Evolutionary conservation across 2,113 vertebrate genomes (phyloP).

Genomic region (Hippopotamus amphibius): DNA sequence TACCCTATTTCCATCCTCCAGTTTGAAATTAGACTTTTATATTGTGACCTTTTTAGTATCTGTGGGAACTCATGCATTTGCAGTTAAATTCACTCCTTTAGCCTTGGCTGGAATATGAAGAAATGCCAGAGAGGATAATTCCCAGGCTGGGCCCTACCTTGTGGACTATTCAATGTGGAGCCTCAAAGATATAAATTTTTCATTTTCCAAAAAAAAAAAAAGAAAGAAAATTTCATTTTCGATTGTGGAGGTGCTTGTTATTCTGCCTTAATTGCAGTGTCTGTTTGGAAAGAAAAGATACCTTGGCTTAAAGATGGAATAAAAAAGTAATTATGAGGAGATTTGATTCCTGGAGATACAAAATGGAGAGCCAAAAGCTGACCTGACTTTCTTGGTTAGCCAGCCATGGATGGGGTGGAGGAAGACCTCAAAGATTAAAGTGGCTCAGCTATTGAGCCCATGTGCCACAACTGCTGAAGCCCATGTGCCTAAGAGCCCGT

Average conservation of each 20-base stretch:
- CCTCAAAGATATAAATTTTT: slow-evolving; percentile 42
- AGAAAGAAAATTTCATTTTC: not conserved
- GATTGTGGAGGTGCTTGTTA: not conserved
- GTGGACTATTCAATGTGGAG: not conserved
- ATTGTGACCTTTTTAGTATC: not conserved
- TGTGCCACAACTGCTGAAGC: too few relatives aligned
- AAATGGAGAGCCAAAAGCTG: not conserved
- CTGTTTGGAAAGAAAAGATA: not conserved
- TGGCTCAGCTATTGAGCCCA: not conserved
- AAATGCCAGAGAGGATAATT: slow-evolving; percentile 35
- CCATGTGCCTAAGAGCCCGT: too few relatives aligned
- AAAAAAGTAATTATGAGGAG: not conserved
- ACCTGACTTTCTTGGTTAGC: not conserved
- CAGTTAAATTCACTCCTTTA: not conserved
- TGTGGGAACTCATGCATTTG: not conserved
- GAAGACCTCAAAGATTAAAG: not conserved
- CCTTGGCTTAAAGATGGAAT: slow-evolving; percentile 21
- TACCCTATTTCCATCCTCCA: not conserved
- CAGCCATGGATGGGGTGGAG: not conserved
- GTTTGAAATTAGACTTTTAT: not conserved
- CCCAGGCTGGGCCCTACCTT: not conserved
- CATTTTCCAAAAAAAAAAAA: not conserved
- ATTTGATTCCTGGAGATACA: not conserved
- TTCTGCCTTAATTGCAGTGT: slow-evolving; percentile 25
- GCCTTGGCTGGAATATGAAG: not conserved